phyloP scores from a whole-genome alignment of 2,888 invertebrate species.

The Agrotis puta region DNA sequence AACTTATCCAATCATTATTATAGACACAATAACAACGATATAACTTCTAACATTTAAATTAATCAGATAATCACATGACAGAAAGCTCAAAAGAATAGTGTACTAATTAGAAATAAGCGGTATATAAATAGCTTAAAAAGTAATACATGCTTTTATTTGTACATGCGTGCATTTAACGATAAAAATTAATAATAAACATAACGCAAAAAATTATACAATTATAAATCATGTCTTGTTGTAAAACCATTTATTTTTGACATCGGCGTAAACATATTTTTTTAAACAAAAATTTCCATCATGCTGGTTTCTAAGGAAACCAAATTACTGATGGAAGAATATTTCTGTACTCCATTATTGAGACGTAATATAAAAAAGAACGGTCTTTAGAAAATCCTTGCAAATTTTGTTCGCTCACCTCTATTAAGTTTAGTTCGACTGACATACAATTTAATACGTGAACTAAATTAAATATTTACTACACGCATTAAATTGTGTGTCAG shows the following conservation, averaged over 20 bases:
- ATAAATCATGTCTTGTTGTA: conserved; percentile 50
- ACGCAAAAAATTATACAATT: conserved; percentile 34
- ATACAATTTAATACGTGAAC: too few species aligned
- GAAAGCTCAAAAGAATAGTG: conserved; percentile 6
- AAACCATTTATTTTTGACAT: background rate
- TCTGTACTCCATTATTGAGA: too few species aligned
- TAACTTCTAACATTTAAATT: conserved; percentile 47
- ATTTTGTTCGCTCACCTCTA: too few species aligned
- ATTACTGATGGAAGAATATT: too few species aligned
- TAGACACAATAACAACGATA: background rate
- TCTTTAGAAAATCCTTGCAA: too few species aligned
- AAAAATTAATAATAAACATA: conserved; percentile 11
- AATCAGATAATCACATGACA: conserved; percentile 11
- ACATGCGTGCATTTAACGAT: conserved; percentile 35
- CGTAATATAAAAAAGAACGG: too few species aligned
- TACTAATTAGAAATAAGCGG: background rate
- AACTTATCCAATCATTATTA: background rate
- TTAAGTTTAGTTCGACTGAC: too few species aligned
- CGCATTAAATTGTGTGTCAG: too few species aligned
- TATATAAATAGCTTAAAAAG: background rate
- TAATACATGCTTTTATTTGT: conserved; percentile 14
- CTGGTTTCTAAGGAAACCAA: too few species aligned
- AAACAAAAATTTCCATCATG: too few species aligned
- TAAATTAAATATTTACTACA: too few species aligned
- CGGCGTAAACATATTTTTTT: too few species aligned